phyloP scores from a whole-genome alignment of 2,797 vertebrate species.

The Falco biarmicus region DNA sequence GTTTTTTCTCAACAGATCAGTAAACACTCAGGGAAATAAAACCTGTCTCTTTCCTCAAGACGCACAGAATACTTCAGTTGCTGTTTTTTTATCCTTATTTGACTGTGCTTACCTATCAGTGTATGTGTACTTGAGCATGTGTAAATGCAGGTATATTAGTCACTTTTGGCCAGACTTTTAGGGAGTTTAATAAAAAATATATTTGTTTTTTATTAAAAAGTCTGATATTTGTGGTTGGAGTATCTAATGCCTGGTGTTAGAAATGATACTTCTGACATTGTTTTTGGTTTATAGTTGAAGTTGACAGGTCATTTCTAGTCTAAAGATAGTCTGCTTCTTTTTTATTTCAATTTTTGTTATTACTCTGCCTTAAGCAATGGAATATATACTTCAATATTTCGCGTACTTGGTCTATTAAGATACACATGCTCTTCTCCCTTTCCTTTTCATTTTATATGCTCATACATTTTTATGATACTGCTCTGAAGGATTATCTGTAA shows the following conservation, averaged over 20 bases:
- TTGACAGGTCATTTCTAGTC: background rate
- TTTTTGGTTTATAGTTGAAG: slow-evolving; percentile 18
- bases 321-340: slow-evolving; percentile 5
- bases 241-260: background rate
- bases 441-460: slow-evolving; percentile 55
- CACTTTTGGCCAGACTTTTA: background rate
- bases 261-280: slow-evolving; percentile 19
- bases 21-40: background rate
- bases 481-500: slow-evolving; percentile 61
- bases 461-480: slow-evolving; percentile 50
- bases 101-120: background rate
- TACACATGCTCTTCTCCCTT: slow-evolving; percentile 15
- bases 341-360: slow-evolving; percentile 40
- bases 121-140: background rate
- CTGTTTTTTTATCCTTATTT: background rate
- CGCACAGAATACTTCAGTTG: background rate
- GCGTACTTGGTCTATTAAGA: slow-evolving; percentile 30
- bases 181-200: background rate
- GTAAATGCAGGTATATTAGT: background rate
- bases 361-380: slow-evolving; percentile 26
- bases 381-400: slow-evolving; percentile 24
- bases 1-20: background rate
- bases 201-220: slow-evolving; percentile 26
- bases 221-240: background rate
- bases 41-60: background rate